Evolutionary conservation across 2,888 invertebrate genomes (phyloP), one percentile per base, ranked within the genome.

Genomic region (Disparrhopalites patrizii): DNA sequence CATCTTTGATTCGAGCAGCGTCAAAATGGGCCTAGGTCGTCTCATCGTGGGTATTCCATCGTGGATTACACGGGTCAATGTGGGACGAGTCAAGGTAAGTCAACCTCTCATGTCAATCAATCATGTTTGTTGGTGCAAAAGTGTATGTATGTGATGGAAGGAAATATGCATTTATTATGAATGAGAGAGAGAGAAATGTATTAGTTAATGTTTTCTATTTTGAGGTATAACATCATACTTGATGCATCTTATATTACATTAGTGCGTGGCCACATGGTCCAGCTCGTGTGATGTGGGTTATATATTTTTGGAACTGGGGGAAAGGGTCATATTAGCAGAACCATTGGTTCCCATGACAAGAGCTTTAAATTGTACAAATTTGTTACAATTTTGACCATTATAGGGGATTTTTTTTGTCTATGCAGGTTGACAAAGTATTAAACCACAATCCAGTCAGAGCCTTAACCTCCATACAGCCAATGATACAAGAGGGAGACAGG

Each of bases 391-490:
- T 40, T n/a, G n/a, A 5, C 8, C 13, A 36, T 36, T 8, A 8
- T 36, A 36, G 13, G 36, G 8, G 13, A 20, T 51, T 23, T 51
- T 25, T 28, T 28, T 25, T 13, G 15, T 25, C 10, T 27, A 51
- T 57, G 2, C 36, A 65, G 64, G 18, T 57, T 57, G 64, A 65
- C 28, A 38, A 30, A 47, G 15, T 62, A 5, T 47, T 56, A 8
- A 47, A 27, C 28, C 28, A 55, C n/a, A 47, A 47, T 33, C 18
- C 56, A 33, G 10, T 50, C 5, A 47, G 64, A 36, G 25, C 57
- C 23, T 31, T 65, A 15, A 36, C 64, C 30, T 57, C 64, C 27
- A 50, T 65, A 27, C 64, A 57, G 23, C 38, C 64, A 8, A 28
- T 27, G n/a, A 10, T 36, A 38, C 20, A 57, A 18, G 50, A 50